Conservation (phyloP, 1,140 invertebrate species). For the Drosophila funebris region DNA sequence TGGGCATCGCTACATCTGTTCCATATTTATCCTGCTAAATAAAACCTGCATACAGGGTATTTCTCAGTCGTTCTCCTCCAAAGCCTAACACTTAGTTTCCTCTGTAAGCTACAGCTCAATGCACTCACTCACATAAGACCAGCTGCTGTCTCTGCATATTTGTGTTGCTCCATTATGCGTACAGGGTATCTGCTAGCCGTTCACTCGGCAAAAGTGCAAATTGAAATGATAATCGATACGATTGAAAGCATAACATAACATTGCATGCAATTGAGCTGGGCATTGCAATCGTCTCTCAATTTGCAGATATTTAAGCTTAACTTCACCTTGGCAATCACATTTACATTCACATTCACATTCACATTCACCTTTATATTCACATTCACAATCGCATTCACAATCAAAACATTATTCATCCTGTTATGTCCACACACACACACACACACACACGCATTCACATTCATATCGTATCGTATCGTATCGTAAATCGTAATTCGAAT, state of each 20-base stretch:
- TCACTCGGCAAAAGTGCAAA: neutral
- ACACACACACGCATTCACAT: neutral
- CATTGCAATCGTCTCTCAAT: neutral
- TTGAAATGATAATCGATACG: constrained; percentile 6
- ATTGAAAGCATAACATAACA: neutral
- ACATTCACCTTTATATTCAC: neutral
- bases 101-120: too few species aligned
- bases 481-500: neutral
- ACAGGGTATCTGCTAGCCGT: neutral
- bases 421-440: neutral
- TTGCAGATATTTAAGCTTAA: neutral
- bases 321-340: neutral
- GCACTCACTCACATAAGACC: too few species aligned
- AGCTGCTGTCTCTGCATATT: too few species aligned
- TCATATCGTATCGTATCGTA: neutral
- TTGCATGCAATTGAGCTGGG: neutral
- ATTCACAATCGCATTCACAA: neutral
- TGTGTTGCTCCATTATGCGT: too few species aligned
- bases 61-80: too few species aligned
- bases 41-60: too few species aligned
- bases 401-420: constrained; percentile 24
- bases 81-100: too few species aligned
- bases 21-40: too few species aligned
- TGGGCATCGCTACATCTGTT: too few species aligned
- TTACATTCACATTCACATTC: neutral